These are phyloP conservation scores for Corydoras sp. DNA, from an alignment of 2,113 vertebrate species.

Conservation along the genomic window DNA sequence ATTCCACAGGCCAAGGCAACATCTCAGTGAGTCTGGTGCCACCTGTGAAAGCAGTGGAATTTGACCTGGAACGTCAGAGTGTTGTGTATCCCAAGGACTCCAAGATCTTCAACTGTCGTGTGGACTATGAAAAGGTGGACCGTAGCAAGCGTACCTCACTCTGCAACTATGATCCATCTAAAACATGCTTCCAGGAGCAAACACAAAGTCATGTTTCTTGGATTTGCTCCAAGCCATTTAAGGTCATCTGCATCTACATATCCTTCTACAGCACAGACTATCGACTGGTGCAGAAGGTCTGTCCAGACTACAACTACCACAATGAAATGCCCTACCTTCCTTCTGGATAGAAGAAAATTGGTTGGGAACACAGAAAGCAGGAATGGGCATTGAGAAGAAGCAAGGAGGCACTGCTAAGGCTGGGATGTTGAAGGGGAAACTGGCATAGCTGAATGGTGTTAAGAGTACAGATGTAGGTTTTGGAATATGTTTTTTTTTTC, in stretches of 20 bases:
- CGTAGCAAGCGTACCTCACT: conserved; percentile 86
- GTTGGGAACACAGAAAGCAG: no score
- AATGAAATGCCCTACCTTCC: conserved; percentile 87
- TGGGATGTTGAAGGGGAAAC: no score
- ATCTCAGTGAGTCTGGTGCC: conserved; percentile 96
- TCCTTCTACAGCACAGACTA: conserved; percentile 98
- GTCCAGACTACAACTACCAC: conserved; percentile 90
- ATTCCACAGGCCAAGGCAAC: conserved; percentile 72
- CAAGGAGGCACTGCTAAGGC: no score
- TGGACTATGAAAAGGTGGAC: conserved; percentile 83
- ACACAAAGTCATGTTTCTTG: conserved; percentile 90
- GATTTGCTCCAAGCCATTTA: conserved; percentile 87
- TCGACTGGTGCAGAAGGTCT: conserved; percentile 50
- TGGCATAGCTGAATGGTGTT: no score
- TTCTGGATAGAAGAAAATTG: conserved; percentile 70
- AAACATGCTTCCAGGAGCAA: conserved; percentile 77
- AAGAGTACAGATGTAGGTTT: no score
- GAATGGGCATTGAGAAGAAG: no score
- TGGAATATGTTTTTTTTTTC: no score
- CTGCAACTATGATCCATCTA: conserved; percentile 77
- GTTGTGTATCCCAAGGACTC: conserved; percentile 97
- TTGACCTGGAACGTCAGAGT: conserved; percentile 92
- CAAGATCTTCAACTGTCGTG: conserved; percentile 73
- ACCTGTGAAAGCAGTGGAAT: conserved; percentile 87
- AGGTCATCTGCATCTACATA: conserved; percentile 69